Base-by-base conservation (phyloP, 2,113 vertebrate species). In the Gavialis gangeticus region DNA sequence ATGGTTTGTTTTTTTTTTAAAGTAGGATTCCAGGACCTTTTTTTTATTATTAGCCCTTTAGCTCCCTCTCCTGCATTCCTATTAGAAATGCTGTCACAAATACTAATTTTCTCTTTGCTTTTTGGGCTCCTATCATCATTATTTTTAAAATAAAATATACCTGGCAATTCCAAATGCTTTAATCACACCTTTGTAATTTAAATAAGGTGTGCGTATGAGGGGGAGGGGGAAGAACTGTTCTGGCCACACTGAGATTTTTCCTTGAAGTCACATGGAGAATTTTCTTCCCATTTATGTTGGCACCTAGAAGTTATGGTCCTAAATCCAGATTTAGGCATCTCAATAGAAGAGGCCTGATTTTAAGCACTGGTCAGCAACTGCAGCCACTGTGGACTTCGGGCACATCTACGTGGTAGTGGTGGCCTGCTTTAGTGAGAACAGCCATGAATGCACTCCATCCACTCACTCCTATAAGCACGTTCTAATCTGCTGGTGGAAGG, bases 21-120 rank as follows among this genome's bases (percentile, higher is more conserved):
- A 75, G 54, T 37, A 55, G 10, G 19, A 59, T n/a, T 0, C 0
- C 21, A 89, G 55, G 55, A 27, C 69, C 30, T 86, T 90, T 88
- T n/a, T 79, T 67, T 46, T 11, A 3, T 85, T 75, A 46, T 5
- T 30, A 94, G 46, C 79, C 82, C 59, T 96, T 84, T 75, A 89
- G 92, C 95, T 87, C 97, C 97, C 91, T 85, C 96, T 97, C 93
- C 94, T 95, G 95, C 93, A 84, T 56, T 85, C 34, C 63, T 81
- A 0, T 22, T 76, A 79, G 12, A 91, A 87, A n/a, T 24, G 22
- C 93, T 88, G n/a, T 5, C 28, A 82, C 28, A 89, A 91, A 28
- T 60, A 28, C 54, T 64, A 21, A 57, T 78, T 63, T 76, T 4
- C 15, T 19, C 46, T 78, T 9, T 76, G 37, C 37, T n/a, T 73